Conservation (phyloP, 2,888 invertebrate species). For the Xylota sylvarum region DNA sequence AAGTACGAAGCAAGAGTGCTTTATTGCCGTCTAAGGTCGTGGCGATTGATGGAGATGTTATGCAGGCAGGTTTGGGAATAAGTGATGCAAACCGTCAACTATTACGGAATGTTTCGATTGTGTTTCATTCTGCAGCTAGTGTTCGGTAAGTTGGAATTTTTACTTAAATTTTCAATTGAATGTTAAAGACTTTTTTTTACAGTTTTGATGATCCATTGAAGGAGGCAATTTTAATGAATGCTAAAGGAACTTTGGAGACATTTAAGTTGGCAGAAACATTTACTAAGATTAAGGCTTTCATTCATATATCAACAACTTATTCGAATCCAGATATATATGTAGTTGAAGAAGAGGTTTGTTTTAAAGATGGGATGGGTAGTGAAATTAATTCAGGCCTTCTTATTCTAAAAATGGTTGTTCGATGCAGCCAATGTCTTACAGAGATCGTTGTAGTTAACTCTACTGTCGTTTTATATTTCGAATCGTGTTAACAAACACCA, state of each 20-base stretch:
- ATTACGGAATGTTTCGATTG: conserved; percentile 87
- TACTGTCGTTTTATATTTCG: too few relatives aligned
- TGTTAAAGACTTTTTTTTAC: not conserved
- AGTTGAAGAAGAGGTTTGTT: conserved; percentile 89
- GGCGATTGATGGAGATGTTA: conserved; percentile 88
- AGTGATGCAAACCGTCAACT: conserved; percentile 85
- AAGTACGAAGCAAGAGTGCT: conserved; percentile 86
- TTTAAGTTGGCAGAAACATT: conserved; percentile 87
- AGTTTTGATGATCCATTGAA: conserved; percentile 93
- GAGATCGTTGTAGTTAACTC: too few relatives aligned
- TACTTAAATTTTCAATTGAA: not conserved
- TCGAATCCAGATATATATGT: conserved; percentile 91
- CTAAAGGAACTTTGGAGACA: conserved; percentile 88
- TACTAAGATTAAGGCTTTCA: conserved; percentile 86
- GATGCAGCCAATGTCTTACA: too few relatives aligned
- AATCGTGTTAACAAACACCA: too few relatives aligned
- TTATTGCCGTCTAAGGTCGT: conserved; percentile 87
- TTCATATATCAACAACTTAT: conserved; percentile 95
- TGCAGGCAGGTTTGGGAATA: conserved; percentile 87
- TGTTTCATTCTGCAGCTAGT: conserved; percentile 93
- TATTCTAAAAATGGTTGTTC: too few relatives aligned
- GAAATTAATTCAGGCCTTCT: too few relatives aligned
- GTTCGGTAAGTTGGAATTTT: conserved; percentile 86
- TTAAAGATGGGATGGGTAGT: too few relatives aligned
- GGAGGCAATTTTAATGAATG: conserved; percentile 88